These are phyloP conservation scores for Crepidodera aurea DNA, from an alignment of 2,888 invertebrate species.

Conservation along the genomic window DNA sequence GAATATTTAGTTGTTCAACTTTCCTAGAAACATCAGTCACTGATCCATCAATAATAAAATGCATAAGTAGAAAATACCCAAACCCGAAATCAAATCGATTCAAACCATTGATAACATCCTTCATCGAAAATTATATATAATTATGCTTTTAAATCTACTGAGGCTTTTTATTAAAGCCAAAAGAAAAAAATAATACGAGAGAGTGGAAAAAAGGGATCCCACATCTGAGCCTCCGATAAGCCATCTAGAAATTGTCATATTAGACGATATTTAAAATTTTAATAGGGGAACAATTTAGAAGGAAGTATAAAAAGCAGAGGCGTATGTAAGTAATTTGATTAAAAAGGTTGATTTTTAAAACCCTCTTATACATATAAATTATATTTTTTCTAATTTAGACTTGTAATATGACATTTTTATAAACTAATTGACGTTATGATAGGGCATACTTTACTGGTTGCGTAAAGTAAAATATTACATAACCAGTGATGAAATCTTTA, in stretches of 20 bases:
- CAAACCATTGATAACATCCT: conserved; percentile 42
- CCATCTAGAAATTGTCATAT: conserved; percentile 46
- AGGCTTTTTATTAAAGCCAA: conserved; percentile 34
- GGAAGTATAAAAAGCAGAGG: background rate
- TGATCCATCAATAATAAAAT: conserved; percentile 24
- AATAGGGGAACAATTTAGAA: conserved; percentile 18
- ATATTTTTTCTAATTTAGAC: too few relatives aligned
- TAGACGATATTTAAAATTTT: conserved; percentile 29
- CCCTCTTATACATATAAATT: too few relatives aligned
- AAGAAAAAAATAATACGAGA: conserved; percentile 22
- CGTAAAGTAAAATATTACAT: too few relatives aligned
- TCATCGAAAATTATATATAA: conserved; percentile 47
- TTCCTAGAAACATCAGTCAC: conserved; percentile 21
- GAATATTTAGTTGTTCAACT: conserved; percentile 4
- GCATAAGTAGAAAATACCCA: conserved; percentile 29
- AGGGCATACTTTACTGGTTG: too few relatives aligned
- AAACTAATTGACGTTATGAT: too few relatives aligned
- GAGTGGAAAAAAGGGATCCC: conserved; percentile 29
- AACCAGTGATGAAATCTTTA: too few relatives aligned
- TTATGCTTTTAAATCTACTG: conserved; percentile 44
- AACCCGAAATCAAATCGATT: conserved; percentile 41
- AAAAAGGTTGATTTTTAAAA: too few relatives aligned
- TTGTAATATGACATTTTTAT: too few relatives aligned
- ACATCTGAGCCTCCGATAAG: conserved; percentile 47
- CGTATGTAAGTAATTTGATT: too few relatives aligned